Evolutionary conservation across 2,797 vertebrate genomes (phyloP).

Genomic region (Crocodylus rhombifer): DNA sequence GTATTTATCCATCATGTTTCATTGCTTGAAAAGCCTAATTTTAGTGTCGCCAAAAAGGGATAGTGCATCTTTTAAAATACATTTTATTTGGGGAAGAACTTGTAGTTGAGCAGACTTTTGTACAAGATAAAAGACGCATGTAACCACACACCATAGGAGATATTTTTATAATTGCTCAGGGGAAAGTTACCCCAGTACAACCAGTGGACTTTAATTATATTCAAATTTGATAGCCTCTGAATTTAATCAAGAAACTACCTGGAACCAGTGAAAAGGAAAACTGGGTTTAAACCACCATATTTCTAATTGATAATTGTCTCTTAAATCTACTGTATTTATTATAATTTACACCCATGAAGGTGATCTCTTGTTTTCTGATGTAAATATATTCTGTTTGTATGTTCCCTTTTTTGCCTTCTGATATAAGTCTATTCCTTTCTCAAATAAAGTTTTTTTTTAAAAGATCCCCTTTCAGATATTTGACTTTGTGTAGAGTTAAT

Average conservation of each 20-base stretch:
- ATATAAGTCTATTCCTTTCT: constrained; percentile 91
- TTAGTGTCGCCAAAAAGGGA: constrained; percentile 77
- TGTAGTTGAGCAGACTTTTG: constrained; percentile 78
- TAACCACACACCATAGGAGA: constrained; percentile 70
- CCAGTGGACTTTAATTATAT: constrained; percentile 70
- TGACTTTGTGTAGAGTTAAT: constrained; percentile 86
- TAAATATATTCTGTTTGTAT: constrained; percentile 93
- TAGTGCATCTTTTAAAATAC: constrained; percentile 83
- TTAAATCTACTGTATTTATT: constrained; percentile 93
- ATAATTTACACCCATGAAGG: constrained; percentile 86
- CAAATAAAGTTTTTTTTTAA: constrained; percentile 95
- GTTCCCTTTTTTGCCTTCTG: constrained; percentile 94
- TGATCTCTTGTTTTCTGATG: constrained; percentile 91
- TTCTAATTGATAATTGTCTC: constrained; percentile 82
- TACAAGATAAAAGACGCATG: constrained; percentile 75
- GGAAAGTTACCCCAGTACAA: constrained; percentile 69
- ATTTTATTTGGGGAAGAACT: constrained; percentile 80
- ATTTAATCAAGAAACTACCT: constrained; percentile 79
- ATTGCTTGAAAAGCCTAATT: constrained; percentile 69
- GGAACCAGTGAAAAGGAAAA: constrained; percentile 83
- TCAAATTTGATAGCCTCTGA: constrained; percentile 76
- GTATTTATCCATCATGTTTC: constrained; percentile 60
- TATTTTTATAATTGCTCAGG: constrained; percentile 82
- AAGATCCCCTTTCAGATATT: constrained; percentile 84
- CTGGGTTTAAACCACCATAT: constrained; percentile 80